Evolutionary conservation across 2,113 vertebrate genomes (phyloP).

Genomic region (Pagrus major): DNA sequence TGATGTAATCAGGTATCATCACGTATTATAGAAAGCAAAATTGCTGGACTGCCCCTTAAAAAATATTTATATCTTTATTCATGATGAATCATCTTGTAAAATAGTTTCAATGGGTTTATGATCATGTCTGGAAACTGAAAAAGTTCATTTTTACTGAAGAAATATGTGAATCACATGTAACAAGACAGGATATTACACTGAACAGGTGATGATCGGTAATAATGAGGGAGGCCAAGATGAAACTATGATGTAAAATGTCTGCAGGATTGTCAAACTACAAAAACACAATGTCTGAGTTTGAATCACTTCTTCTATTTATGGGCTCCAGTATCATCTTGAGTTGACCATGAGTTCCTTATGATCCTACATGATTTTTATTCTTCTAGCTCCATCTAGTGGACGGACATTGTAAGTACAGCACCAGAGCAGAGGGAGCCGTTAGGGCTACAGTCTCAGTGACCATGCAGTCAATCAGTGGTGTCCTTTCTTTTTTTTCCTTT

Average conservation of each 20-base stretch:
- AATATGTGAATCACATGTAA: not conserved
- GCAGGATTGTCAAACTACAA: not conserved
- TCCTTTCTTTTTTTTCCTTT: not conserved
- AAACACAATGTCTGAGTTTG: not conserved
- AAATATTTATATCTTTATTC: not conserved
- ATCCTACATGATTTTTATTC: not conserved
- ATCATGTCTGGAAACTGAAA: not conserved
- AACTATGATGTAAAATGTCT: not conserved
- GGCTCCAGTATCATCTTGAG: not conserved
- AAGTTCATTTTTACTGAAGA: not conserved
- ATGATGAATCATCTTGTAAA: not conserved
- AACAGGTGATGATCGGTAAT: not conserved
- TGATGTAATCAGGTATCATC: too few relatives aligned
- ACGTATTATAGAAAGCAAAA: too few relatives aligned
- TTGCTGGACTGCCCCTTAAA: not conserved
- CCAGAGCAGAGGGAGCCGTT: not conserved
- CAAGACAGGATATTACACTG: not conserved
- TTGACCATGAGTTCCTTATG: not conserved
- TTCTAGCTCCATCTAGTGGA: conserved; percentile 62
- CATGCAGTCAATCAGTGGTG: not conserved
- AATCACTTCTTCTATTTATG: not conserved
- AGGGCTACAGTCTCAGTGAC: not conserved
- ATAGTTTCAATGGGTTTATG: not conserved
- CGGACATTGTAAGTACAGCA: not conserved
- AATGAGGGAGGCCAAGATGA: not conserved